A percentile compares a stretch with the other conserved stretches of the same genome.
phyloP scores from a whole-genome alignment of 2,797 vertebrate genomes.

The Avahi laniger region DNA sequence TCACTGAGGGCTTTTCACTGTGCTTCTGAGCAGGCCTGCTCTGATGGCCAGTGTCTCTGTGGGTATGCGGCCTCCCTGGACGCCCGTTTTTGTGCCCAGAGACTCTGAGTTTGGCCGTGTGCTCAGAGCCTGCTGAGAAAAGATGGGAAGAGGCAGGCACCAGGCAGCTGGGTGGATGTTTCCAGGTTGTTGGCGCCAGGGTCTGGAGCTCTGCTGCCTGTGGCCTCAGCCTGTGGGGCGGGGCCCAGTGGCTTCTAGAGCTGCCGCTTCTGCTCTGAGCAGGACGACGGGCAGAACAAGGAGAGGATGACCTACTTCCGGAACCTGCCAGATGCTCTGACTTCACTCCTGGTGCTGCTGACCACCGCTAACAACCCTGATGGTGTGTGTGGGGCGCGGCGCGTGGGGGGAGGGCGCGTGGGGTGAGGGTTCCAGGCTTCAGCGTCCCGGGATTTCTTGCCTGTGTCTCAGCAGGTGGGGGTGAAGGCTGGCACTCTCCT shows the following conservation, averaged over 20 bases:
- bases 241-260: no score
- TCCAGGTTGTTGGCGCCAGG: not conserved
- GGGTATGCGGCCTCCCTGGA: not conserved
- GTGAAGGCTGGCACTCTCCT: not conserved
- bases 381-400: constrained; percentile 82
- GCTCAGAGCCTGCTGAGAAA: not conserved
- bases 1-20: fast-evolving
- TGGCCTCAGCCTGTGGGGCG: not conserved
- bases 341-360: constrained; percentile 94
- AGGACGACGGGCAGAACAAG: constrained; percentile 89
- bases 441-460: not conserved
- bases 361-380: constrained; percentile 98
- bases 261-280: not conserved
- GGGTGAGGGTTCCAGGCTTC: not conserved
- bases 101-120: not conserved
- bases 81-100: fast-evolving
- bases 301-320: constrained; percentile 93
- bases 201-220: fast-evolving
- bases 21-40: not conserved
- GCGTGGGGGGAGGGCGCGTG: no score
- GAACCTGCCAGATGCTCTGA: constrained; percentile 89
- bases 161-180: not conserved
- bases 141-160: not conserved
- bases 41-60: fast-evolving
- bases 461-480: not conserved